These are phyloP conservation scores for Melanostigma gelatinosum DNA, from an alignment of 2,113 vertebrate species.

Conservation along the genomic window DNA sequence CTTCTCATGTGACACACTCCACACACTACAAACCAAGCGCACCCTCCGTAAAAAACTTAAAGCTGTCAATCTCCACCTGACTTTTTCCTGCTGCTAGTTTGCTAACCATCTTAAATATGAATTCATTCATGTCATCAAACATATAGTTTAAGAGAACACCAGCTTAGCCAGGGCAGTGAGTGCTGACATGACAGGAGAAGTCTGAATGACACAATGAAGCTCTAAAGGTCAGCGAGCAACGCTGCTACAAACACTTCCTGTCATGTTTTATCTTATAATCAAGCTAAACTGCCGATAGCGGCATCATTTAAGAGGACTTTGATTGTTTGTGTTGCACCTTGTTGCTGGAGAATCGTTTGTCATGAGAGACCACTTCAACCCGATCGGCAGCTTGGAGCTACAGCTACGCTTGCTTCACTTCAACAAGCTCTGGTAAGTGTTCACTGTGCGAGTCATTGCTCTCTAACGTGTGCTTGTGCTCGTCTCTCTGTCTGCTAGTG, in stretches of 20 bases:
- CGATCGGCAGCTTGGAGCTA: background rate
- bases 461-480: background rate
- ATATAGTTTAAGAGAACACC: too few relatives aligned
- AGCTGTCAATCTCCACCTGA: too few relatives aligned
- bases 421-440: background rate
- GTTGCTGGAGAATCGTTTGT: too few relatives aligned
- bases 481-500: background rate
- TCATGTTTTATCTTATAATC: background rate
- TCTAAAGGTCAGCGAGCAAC: too few relatives aligned
- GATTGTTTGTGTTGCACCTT: background rate
- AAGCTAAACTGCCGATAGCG: background rate
- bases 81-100: background rate
- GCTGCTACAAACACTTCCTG: background rate
- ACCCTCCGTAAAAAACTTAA: background rate
- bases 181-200: too few relatives aligned
- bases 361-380: background rate
- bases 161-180: too few relatives aligned
- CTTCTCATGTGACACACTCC: background rate
- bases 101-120: too few relatives aligned
- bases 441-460: background rate
- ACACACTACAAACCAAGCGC: background rate
- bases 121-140: too few relatives aligned
- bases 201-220: too few relatives aligned
- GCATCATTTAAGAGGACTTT: background rate
- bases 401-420: background rate